Evolutionary conservation across 2,113 vertebrate genomes (phyloP), one percentile per base, ranked within the genome.

Genomic region (Suncus etruscus): DNA sequence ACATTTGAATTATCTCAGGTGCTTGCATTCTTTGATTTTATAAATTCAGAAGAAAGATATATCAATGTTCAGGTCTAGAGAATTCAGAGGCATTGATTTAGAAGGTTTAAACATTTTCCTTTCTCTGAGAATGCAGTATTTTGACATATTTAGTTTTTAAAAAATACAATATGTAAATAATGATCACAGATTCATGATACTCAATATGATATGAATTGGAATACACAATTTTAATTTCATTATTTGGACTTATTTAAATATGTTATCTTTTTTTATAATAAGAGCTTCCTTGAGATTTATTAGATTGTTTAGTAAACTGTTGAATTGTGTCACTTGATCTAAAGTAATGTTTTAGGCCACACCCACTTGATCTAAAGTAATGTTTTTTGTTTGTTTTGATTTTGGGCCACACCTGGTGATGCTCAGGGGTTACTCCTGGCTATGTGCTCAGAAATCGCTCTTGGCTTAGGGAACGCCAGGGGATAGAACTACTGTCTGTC

Each of bases 1-100:
- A 93, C 79, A 89, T 54, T n/a, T 5, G 6, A 93, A 85, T 84
- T 79, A 89, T 75, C 70, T 92, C 78, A 83, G 32, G 39, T 84
- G 86, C 76, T 90, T 86, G 84, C 39, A 77, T 63, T 80, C 50
- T 86, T 94, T 95, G 86, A 95, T 88, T 93, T 91, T 82, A 90
- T 68, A 90, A 66, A 86, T 93, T 94, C 73, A 88, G 7, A 58
- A 45, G 18, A 90, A 88, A 90, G 31, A 73, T 77, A 15, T 83
- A 51, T 58, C 83, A 83, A 8, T 93, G 72, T 8, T 47, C 51
- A 81, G n/a, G 29, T 50, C 18, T 83, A 89, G 14, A 89, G 73
- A 89, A 83, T 94, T 68, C 12, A 20, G 69, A 27, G n/a, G 6
- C 51, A 83, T 90, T 93, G 84, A 65, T 75, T 94, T 84, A 92